Evolutionary conservation across 2,113 vertebrate genomes (phyloP).

Genomic region (Oncorhynchus keta): DNA sequence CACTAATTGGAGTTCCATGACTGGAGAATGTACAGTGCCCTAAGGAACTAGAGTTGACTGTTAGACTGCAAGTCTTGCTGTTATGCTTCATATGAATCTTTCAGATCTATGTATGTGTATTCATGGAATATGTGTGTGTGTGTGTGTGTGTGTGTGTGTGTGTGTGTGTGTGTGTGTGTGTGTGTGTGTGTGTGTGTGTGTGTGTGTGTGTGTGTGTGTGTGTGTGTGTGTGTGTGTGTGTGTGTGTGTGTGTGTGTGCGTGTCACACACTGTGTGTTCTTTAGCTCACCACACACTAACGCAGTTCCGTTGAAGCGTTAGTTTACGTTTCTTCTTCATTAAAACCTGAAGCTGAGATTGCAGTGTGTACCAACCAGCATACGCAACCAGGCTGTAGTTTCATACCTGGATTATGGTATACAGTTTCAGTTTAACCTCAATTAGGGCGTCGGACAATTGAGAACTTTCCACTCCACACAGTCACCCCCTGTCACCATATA

Average conservation of each 20-base stretch:
- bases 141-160: background rate
- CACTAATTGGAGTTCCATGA: no score
- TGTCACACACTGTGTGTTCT: slow-evolving; percentile 27
- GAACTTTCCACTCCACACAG: slow-evolving; percentile 35
- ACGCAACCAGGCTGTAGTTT: slow-evolving; percentile 21
- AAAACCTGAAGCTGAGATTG: slow-evolving; percentile 29
- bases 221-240: background rate
- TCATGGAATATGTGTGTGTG: no score
- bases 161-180: slow-evolving; percentile 9
- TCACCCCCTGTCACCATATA: slow-evolving; percentile 25
- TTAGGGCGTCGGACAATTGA: slow-evolving; percentile 48
- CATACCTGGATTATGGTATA: slow-evolving; percentile 56
- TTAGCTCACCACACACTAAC: slow-evolving; percentile 3
- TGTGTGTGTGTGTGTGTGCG: background rate
- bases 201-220: background rate
- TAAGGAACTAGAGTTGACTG: background rate
- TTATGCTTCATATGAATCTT: background rate
- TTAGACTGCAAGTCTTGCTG: background rate
- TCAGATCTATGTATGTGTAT: background rate
- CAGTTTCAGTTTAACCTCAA: slow-evolving; percentile 57
- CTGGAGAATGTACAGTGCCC: background rate
- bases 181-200: background rate
- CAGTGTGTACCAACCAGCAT: slow-evolving; percentile 7
- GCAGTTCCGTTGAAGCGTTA: slow-evolving; percentile 30
- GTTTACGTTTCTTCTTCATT: slow-evolving; percentile 33